A percentile compares a stretch with the other conserved stretches of the same genome.
These are phyloP conservation scores for Colostygia pectinataria DNA, from an alignment of 2,888 invertebrate species.

Conservation along the genomic window DNA sequence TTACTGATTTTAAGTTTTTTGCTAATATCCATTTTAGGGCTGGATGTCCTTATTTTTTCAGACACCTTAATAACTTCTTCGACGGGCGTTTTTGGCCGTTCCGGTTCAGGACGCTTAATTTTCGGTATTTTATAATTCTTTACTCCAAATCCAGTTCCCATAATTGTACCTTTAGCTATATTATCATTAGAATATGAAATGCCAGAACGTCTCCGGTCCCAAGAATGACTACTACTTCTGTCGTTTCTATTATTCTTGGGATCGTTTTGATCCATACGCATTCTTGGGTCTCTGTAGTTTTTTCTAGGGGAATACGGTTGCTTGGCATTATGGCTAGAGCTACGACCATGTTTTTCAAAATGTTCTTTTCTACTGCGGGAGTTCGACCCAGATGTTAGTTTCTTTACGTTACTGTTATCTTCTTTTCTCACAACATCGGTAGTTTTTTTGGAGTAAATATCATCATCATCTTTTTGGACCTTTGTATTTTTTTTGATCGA, in stretches of 20 bases:
- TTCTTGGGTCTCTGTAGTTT: conserved; percentile 64
- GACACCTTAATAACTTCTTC: conserved; percentile 18
- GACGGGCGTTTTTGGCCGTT: conserved; percentile 18
- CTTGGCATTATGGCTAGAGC: conserved; percentile 26
- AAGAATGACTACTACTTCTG: conserved; percentile 34
- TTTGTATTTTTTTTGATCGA: conserved; percentile 24
- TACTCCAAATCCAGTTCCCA: conserved; percentile 67
- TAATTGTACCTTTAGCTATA: conserved; percentile 65
- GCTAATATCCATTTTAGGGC: conserved; percentile 18
- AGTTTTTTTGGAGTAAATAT: conserved; percentile 2
- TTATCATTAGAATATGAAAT: conserved; percentile 73
- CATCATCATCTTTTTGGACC: no score
- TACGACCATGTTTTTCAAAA: conserved; percentile 26
- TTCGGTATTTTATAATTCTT: conserved; percentile 79
- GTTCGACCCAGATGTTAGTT: conserved; percentile 21
- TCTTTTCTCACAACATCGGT: conserved; percentile 24
- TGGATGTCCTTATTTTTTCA: conserved; percentile 21
- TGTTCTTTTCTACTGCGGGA: conserved; percentile 40
- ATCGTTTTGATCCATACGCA: conserved; percentile 45
- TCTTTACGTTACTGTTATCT: conserved; percentile 14
- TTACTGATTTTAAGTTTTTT: conserved; percentile 13
- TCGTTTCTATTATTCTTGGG: conserved; percentile 37
- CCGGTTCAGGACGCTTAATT: conserved; percentile 59
- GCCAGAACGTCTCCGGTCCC: conserved; percentile 42
- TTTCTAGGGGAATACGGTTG: conserved; percentile 52